Conservation (phyloP, 2,888 invertebrate genomes). For the Thumatha senex region DNA sequence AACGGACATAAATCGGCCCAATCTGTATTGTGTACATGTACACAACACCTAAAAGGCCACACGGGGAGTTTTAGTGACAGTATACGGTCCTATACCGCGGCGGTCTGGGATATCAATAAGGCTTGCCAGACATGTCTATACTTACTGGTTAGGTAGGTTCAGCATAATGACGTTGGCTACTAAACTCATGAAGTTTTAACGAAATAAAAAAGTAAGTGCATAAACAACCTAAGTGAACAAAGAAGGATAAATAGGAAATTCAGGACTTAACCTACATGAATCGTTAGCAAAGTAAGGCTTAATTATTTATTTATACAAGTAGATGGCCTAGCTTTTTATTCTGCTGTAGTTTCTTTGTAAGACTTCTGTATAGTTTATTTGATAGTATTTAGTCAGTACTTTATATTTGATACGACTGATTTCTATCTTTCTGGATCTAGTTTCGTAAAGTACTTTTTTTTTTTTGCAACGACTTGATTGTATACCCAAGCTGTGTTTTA, state of each 20-base stretch:
- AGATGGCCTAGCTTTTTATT: not conserved
- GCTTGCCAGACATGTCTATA: not conserved
- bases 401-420: too few relatives aligned
- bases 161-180: not conserved
- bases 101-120: not conserved
- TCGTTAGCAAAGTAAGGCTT: not conserved
- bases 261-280: not conserved
- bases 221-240: not conserved
- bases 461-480: too few relatives aligned
- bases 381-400: not conserved
- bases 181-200: not conserved
- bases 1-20: constrained; percentile 52
- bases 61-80: constrained; percentile 4
- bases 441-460: too few relatives aligned
- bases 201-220: not conserved
- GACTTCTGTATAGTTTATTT: too few relatives aligned
- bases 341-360: not conserved
- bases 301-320: not conserved
- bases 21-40: constrained; percentile 40
- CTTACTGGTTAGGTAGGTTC: not conserved
- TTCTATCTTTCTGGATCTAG: too few relatives aligned
- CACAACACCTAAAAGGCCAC: constrained; percentile 8
- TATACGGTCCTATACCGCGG: not conserved
- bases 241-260: not conserved
- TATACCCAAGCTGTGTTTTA: too few relatives aligned